Percentiles rank a stretch among this genome's conserved stretches.
Conservation (phyloP, 1,140 invertebrate genomes). For the Dysdera silvatica region DNA sequence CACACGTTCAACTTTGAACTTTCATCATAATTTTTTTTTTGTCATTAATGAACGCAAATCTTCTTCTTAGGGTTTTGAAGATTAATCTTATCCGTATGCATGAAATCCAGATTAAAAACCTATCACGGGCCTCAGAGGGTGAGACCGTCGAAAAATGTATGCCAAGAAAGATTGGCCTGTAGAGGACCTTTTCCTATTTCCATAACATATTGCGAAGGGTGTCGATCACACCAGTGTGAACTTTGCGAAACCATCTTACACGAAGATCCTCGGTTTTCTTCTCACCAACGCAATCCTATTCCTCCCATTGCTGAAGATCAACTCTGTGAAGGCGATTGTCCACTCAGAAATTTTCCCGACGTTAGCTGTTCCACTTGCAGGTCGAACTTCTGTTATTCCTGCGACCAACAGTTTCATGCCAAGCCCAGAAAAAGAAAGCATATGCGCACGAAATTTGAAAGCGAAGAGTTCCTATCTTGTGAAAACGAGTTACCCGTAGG, state of each 20-base stretch:
- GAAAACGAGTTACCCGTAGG: slow-evolving; percentile 16
- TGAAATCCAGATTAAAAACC: too few species aligned
- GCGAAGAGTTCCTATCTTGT: slow-evolving; percentile 28
- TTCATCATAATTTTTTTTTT: too few species aligned
- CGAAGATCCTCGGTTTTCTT: slow-evolving; percentile 38
- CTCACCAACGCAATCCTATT: slow-evolving; percentile 39
- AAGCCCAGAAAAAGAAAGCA: slow-evolving; percentile 28
- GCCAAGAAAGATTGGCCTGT: slow-evolving; percentile 30
- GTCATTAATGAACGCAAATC: too few species aligned
- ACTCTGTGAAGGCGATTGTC: slow-evolving; percentile 41
- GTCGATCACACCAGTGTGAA: slow-evolving; percentile 42
- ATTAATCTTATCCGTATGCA: too few species aligned
- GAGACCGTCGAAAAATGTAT: slow-evolving; percentile 21
- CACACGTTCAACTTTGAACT: too few species aligned
- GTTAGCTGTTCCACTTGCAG: slow-evolving; percentile 41
- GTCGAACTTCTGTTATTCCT: slow-evolving; percentile 41
- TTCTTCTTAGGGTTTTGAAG: too few species aligned
- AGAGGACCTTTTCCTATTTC: slow-evolving; percentile 36
- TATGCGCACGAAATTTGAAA: slow-evolving; percentile 15
- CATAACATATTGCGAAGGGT: slow-evolving; percentile 40
- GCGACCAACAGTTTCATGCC: slow-evolving; percentile 39
- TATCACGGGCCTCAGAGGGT: slow-evolving; percentile 1
- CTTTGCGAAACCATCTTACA: slow-evolving; percentile 43
- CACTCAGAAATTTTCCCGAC: slow-evolving; percentile 42
- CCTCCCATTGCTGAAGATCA: slow-evolving; percentile 33